Evolutionary conservation across 2,888 invertebrate species (phyloP).

Genomic region (Nineta flava): DNA sequence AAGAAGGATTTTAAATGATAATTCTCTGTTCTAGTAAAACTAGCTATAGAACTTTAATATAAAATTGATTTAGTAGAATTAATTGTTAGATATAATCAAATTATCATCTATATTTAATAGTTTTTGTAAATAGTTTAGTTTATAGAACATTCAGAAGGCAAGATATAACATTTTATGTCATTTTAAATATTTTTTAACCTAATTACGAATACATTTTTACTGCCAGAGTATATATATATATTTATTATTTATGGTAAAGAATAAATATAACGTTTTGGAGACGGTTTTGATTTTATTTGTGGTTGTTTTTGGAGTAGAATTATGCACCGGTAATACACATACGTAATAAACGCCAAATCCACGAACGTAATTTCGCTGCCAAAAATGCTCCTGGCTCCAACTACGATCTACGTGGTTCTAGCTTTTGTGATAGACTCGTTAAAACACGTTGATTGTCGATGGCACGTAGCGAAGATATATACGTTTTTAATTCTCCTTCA

Average conservation of each 20-base stretch:
- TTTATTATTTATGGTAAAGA: background rate
- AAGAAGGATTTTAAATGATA: no score
- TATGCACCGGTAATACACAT: background rate
- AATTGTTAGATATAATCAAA: no score
- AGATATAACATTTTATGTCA: no score
- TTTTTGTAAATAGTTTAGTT: no score
- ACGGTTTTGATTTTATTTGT: background rate
- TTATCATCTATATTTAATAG: no score
- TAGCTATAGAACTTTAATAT: no score
- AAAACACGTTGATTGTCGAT: conserved; percentile 67
- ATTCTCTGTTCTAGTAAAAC: no score
- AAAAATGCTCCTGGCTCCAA: background rate
- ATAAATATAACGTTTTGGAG: background rate
- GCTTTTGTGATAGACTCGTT: conserved; percentile 61
- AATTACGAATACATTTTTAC: background rate
- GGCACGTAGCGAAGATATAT: conserved; percentile 54
- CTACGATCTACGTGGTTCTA: conserved; percentile 47
- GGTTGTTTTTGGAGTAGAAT: background rate
- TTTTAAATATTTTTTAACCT: background rate
- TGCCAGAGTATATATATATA: background rate
- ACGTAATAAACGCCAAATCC: background rate
- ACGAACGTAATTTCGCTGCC: background rate
- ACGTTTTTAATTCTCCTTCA: conserved; percentile 49
- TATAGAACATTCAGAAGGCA: no score
- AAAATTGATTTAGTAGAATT: no score